phyloP scores from a whole-genome alignment of 2,888 invertebrate genomes.

The Lasioglossum lativentre region DNA sequence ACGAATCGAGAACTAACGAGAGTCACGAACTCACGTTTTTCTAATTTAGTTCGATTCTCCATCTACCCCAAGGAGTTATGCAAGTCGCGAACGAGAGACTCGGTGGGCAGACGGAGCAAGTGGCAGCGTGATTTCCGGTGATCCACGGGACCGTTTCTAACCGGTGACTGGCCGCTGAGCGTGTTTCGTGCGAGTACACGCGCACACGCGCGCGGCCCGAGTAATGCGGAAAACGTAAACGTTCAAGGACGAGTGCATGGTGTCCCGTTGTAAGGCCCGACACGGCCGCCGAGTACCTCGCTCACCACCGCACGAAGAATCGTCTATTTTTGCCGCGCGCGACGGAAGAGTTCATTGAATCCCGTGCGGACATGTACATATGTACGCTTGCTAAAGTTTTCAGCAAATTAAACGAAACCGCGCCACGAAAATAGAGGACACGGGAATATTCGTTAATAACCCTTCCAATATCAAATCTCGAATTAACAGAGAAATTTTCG shows the following conservation, averaged over 20 bases:
- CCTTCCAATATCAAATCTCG: neutral
- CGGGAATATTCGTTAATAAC: constrained; percentile 7
- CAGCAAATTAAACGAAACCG: neutral
- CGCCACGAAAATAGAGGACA: neutral
- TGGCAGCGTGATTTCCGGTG: neutral
- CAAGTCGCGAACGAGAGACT: neutral
- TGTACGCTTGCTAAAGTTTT: constrained; percentile 20
- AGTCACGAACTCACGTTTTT: constrained; percentile 34
- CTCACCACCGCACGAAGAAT: neutral
- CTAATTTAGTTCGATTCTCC: constrained; percentile 16
- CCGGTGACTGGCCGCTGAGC: neutral
- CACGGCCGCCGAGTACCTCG: neutral
- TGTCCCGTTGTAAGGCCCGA: constrained; percentile 16
- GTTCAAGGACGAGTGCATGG: constrained; percentile 26
- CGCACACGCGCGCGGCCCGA: neutral
- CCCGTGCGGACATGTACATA: neutral
- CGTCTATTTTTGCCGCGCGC: constrained; percentile 15
- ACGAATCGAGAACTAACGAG: neutral
- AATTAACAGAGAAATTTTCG: neutral
- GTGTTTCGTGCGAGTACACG: neutral
- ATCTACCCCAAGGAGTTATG: constrained; percentile 5
- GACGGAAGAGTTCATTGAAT: constrained; percentile 14
- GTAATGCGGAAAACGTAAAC: constrained; percentile 10
- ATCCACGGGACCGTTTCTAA: neutral
- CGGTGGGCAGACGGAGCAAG: no score